Conservation (phyloP, 2,113 vertebrate genomes). For the Myotis lucifugus region DNA sequence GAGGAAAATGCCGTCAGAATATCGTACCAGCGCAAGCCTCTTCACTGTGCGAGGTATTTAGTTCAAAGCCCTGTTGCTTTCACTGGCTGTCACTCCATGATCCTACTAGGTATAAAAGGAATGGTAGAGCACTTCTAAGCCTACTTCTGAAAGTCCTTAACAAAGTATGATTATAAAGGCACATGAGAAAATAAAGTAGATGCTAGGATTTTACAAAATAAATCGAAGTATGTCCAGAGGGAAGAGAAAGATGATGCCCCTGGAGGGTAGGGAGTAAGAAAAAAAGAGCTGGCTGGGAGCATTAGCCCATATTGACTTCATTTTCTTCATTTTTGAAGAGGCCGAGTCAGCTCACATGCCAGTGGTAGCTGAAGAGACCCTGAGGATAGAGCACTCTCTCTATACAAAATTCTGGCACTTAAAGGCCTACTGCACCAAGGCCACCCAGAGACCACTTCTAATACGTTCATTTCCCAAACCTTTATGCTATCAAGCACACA, state of each 20-base stretch:
- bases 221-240: not conserved
- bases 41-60: not conserved
- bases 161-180: not conserved
- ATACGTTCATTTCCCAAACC: not conserved
- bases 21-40: not conserved
- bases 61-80: constrained; percentile 43
- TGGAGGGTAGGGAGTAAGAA: not conserved
- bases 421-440: not conserved
- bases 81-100: not conserved
- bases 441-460: not conserved
- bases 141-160: not conserved
- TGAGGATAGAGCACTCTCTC: not conserved
- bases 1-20: constrained; percentile 40
- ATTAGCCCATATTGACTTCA: not conserved
- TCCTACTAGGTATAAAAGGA: not conserved
- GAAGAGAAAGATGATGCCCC: not conserved
- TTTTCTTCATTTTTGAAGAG: constrained; percentile 3
- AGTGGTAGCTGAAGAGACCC: not conserved
- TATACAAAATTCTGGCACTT: not conserved
- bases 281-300: not conserved
- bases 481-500: not conserved
- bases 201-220: constrained; percentile 21
- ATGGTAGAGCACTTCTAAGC: not conserved
- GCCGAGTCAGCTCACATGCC: not conserved
- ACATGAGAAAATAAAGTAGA: not conserved